phyloP scores from a whole-genome alignment of 2,888 invertebrate genomes.

The Acronicta aceris region DNA sequence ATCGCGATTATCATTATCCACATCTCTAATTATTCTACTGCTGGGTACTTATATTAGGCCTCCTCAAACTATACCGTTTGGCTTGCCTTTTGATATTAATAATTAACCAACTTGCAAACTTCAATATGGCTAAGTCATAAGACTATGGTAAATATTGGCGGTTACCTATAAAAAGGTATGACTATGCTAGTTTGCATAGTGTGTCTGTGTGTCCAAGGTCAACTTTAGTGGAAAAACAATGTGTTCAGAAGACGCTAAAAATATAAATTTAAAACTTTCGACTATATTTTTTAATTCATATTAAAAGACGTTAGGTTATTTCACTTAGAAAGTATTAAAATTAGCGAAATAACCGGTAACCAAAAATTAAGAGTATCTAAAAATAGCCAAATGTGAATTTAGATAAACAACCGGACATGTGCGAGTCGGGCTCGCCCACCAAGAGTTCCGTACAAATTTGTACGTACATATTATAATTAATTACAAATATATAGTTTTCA shows the following conservation, averaged over 20 bases:
- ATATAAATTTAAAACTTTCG: neutral
- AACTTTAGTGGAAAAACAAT: neutral
- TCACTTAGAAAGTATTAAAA: no score
- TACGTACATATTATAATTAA: no score
- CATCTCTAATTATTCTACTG: no score
- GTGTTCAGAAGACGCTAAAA: neutral
- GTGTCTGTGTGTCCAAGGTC: neutral
- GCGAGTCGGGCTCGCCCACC: no score
- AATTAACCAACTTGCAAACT: no score
- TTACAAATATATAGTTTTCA: no score
- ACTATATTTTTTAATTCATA: neutral
- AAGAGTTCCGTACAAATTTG: no score
- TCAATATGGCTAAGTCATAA: constrained; percentile 9
- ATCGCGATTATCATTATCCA: no score
- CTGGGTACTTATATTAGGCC: no score
- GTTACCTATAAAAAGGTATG: constrained; percentile 4
- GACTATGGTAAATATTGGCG: constrained; percentile 1
- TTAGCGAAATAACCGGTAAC: neutral
- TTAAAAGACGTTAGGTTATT: no score
- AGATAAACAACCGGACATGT: constrained; percentile 2
- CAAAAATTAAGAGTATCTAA: constrained; percentile 2
- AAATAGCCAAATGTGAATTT: constrained; percentile 18
- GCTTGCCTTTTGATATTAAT: no score
- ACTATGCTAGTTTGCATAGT: neutral
- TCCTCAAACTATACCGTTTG: no score